A percentile compares a stretch with the other conserved stretches of the same genome.
These are phyloP conservation scores for Denticeps clupeoides DNA, from an alignment of 2,797 vertebrate genomes.

Conservation along the genomic window DNA sequence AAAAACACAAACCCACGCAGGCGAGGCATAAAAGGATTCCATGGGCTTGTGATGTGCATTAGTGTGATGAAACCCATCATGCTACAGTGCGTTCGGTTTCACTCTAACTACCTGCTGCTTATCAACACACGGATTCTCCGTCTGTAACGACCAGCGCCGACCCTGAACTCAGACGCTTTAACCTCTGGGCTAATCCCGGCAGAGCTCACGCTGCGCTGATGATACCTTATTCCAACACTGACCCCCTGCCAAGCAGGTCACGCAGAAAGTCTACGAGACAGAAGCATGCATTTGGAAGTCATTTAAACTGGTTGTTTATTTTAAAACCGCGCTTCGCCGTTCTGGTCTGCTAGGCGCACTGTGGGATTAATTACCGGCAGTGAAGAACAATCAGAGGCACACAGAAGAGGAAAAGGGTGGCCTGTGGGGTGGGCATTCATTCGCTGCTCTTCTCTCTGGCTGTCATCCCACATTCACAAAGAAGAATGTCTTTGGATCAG, in stretches of 20 bases:
- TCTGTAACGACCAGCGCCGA: background rate
- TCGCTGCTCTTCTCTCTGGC: background rate
- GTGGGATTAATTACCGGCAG: constrained; percentile 39
- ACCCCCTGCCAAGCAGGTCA: background rate
- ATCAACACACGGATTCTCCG: background rate
- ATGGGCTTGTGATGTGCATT: too few species aligned
- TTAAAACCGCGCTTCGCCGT: too few species aligned
- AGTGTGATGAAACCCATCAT: too few species aligned
- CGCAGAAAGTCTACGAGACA: too few species aligned
- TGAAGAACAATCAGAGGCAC: constrained; percentile 23
- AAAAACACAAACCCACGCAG: background rate
- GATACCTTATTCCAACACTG: background rate
- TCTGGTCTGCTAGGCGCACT: constrained; percentile 11
- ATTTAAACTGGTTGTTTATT: too few species aligned
- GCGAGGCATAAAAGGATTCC: too few species aligned
- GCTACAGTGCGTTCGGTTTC: too few species aligned
- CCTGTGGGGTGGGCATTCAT: background rate
- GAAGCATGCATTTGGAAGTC: too few species aligned
- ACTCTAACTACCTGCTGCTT: too few species aligned
- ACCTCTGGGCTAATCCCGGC: background rate
- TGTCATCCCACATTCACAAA: background rate
- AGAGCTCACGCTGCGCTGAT: background rate
- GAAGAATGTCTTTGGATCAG: background rate
- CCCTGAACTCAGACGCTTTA: too few species aligned
- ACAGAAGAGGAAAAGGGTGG: constrained; percentile 23